Evolutionary conservation across 2,113 vertebrate genomes (phyloP).

Genomic region (Dasypus novemcinctus): DNA sequence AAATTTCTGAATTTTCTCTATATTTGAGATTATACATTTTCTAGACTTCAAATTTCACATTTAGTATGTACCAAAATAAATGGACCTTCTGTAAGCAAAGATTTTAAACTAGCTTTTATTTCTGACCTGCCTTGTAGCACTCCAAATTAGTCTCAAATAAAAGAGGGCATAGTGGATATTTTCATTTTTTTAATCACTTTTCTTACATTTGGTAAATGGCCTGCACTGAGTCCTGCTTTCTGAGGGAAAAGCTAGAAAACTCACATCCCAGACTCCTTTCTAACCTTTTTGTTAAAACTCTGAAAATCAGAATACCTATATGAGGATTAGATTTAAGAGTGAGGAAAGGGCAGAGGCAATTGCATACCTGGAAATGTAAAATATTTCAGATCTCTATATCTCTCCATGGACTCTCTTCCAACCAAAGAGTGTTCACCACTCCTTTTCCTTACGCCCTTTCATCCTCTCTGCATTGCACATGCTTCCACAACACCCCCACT

Average conservation of each 20-base stretch:
- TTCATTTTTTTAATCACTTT: neutral
- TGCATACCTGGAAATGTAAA: neutral
- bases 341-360: neutral
- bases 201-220: neutral
- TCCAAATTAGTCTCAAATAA: neutral
- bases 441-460: neutral
- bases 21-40: neutral
- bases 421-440: neutral
- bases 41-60: neutral
- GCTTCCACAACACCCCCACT: neutral
- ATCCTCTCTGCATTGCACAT: neutral
- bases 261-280: neutral
- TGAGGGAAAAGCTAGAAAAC: neutral
- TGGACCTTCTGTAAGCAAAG: neutral
- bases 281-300: neutral
- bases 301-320: neutral
- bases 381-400: neutral
- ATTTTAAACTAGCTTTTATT: neutral
- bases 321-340: neutral
- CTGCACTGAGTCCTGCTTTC: neutral
- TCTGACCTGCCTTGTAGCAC: neutral
- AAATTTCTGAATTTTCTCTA: neutral
- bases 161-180: neutral
- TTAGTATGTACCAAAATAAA: neutral
- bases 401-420: neutral